These are phyloP conservation scores for Gymnodraco acuticeps DNA, from an alignment of 2,797 vertebrate species.

Conservation along the genomic window DNA sequence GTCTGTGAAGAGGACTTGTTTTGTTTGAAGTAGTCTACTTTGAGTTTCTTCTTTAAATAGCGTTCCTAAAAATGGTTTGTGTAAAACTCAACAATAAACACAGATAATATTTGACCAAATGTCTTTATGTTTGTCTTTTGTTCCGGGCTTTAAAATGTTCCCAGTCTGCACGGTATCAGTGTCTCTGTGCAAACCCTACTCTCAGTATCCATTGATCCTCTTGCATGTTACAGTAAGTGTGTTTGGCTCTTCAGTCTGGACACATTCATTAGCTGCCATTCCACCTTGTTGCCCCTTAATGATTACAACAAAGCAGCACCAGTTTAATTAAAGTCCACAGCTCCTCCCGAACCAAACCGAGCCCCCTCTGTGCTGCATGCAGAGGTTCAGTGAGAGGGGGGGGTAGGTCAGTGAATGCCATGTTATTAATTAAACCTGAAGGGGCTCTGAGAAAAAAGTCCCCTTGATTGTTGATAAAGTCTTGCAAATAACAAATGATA, in stretches of 20 bases:
- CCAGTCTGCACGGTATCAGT: neutral
- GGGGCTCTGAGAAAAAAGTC: neutral
- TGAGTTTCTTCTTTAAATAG: too few species aligned
- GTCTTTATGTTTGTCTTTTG: too few species aligned
- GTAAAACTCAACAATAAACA: too few species aligned
- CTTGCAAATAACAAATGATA: constrained; percentile 5
- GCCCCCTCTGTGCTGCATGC: neutral
- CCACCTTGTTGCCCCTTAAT: constrained; percentile 42
- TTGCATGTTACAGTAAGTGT: constrained; percentile 10
- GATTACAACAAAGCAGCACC: constrained; percentile 48
- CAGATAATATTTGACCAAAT: too few species aligned
- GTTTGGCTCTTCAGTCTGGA: constrained; percentile 1
- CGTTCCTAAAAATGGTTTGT: too few species aligned
- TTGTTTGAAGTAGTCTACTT: too few species aligned
- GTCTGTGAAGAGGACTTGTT: too few species aligned
- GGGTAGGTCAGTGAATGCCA: neutral
- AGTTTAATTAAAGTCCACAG: constrained; percentile 59
- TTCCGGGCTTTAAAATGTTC: too few species aligned
- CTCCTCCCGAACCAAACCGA: constrained; percentile 11
- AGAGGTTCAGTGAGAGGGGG: neutral
- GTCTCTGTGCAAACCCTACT: neutral
- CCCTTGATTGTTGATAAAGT: constrained; percentile 22
- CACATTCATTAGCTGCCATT: constrained; percentile 58
- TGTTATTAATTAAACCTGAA: constrained; percentile 21
- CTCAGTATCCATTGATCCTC: neutral